These are phyloP conservation scores for Decapterus maruadsi DNA, from an alignment of 2,797 vertebrate species.

Conservation along the genomic window DNA sequence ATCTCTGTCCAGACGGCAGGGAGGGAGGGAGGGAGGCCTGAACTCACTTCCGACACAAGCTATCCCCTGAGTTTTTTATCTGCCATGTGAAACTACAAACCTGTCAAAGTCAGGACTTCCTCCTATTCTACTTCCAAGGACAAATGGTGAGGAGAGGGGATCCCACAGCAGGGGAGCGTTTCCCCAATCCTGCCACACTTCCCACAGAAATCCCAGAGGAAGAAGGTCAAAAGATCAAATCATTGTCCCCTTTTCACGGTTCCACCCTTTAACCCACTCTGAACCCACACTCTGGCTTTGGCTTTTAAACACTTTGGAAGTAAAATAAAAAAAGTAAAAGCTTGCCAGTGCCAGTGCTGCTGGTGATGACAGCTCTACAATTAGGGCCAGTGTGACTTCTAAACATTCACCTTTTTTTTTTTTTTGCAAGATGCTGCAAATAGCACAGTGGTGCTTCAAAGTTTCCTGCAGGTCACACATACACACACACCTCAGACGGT, in stretches of 20 bases:
- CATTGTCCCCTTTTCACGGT: slow-evolving; percentile 61
- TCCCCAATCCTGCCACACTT: slow-evolving; percentile 75
- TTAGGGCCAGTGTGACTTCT: slow-evolving; percentile 25
- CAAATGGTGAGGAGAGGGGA: slow-evolving; percentile 89
- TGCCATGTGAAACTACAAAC: slow-evolving; percentile 91
- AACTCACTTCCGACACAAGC: slow-evolving; percentile 70
- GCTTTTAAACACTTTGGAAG: slow-evolving; percentile 30
- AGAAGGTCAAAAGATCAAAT: slow-evolving; percentile 65
- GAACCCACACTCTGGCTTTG: slow-evolving; percentile 25
- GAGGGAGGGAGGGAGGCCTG: slow-evolving; percentile 29
- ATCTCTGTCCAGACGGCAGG: slow-evolving; percentile 25
- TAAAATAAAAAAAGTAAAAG: not conserved
- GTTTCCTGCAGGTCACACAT: not conserved
- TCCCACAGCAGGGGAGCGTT: slow-evolving; percentile 87
- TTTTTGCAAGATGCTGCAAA: slow-evolving; percentile 42
- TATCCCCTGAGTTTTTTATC: slow-evolving; percentile 83
- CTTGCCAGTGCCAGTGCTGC: not conserved
- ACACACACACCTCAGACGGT: not conserved
- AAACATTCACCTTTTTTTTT: slow-evolving; percentile 47
- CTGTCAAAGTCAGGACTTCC: slow-evolving; percentile 98
- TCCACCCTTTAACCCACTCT: slow-evolving; percentile 62
- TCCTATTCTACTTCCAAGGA: slow-evolving; percentile 93
- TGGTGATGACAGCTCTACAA: slow-evolving; percentile 34
- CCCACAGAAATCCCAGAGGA: slow-evolving; percentile 62
- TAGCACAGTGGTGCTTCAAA: slow-evolving; percentile 13